These are phyloP conservation scores for Ectemnius continuus DNA, from an alignment of 2,888 invertebrate species.

Conservation along the genomic window DNA sequence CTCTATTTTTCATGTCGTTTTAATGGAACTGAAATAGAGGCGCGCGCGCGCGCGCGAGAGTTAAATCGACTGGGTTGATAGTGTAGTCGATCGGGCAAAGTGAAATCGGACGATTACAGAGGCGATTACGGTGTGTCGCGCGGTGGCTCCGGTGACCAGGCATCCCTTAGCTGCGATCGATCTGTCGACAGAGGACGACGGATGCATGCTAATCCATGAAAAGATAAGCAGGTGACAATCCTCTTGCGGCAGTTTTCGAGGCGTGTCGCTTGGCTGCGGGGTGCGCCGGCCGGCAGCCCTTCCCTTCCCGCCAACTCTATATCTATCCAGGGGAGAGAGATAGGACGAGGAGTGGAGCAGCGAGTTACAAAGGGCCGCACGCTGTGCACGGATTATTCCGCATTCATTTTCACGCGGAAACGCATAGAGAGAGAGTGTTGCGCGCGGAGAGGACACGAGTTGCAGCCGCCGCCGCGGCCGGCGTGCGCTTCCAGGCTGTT, in stretches of 20 bases:
- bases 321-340: conserved; percentile 32
- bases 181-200: conserved; percentile 36
- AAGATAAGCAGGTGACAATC: conserved; percentile 76
- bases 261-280: conserved; percentile 55
- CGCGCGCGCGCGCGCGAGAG: too few species aligned
- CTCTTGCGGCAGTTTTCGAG: conserved; percentile 73
- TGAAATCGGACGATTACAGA: conserved; percentile 23
- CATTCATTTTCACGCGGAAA: conserved; percentile 48
- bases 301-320: conserved; percentile 19
- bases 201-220: conserved; percentile 9
- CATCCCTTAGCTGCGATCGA: conserved; percentile 43
- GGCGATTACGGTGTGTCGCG: conserved; percentile 35
- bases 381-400: conserved; percentile 69
- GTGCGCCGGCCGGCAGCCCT: conserved; percentile 27
- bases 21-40: neutral
- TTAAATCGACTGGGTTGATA: conserved; percentile 6
- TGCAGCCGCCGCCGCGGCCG: conserved; percentile 3
- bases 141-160: conserved; percentile 27
- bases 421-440: conserved; percentile 7
- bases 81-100: conserved; percentile 1
- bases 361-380: conserved; percentile 68
- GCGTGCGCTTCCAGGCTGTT: neutral
- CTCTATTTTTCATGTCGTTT: neutral
- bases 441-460: conserved; percentile 46
- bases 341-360: conserved; percentile 44